Base-by-base conservation (phyloP, 1,140 invertebrate genomes). In the Semibalanus balanoides region DNA sequence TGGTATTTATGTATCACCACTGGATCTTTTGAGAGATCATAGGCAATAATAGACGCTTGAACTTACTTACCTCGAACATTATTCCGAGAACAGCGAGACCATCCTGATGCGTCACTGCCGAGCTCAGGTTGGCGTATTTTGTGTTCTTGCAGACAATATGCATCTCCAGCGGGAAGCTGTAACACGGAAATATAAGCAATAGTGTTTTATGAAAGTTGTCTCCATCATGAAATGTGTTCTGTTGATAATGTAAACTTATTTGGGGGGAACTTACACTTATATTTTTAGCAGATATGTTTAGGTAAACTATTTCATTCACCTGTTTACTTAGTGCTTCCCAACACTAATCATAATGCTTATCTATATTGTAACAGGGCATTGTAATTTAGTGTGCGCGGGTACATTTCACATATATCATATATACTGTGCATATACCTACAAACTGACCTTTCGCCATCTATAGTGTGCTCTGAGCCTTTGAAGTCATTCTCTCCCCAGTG, bases 401-500 rank as follows among this genome's bases (percentile, higher is more conserved):
- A n/a, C n/a, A n/a, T n/a, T n/a, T n/a, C n/a, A n/a, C n/a, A n/a
- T 7, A 40, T 7, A 40, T 7, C 35, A 40, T 5, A 7, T 5
- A 40, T 75, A 9, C 14, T 14, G 31, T 19, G 35, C 73, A 5
- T 9, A 64, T 0, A 25, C 51, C 51, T 74, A 83, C 82, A 77
- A 83, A 83, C 84, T 77, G 82, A 89, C 81, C 83, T 83, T 75
- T 82, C 81, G 30, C 88, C 88, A 79, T 94, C 91, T 30, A 97
- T 90, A 27, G 87, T 87, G 84, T 95, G 94, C 84, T 97, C 95
- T 0, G 93, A 94, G 30, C 95, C 95, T 74, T 89, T 83, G 0
- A 86, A 85, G 79, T 94, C 90, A 76, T 92, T 90, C 73, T 89
- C 87, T 0, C 94, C 94, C 91, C 92, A 94, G 81, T 94, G 93